phyloP scores from a whole-genome alignment of 2,113 vertebrate species.

The Cottus gobio region DNA sequence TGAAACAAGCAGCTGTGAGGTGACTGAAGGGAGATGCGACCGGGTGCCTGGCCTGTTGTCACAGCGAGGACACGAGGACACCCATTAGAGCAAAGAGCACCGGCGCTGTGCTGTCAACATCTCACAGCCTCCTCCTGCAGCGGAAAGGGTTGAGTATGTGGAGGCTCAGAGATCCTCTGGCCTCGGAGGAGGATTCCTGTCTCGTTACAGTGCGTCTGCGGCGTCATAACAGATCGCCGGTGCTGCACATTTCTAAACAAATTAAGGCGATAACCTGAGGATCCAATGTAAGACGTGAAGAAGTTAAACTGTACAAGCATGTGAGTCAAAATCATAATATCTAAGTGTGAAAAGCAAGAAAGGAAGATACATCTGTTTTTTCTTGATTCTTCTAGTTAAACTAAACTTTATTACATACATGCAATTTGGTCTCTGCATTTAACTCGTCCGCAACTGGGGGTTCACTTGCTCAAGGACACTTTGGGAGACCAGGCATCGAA shows the following conservation, averaged over 20 bases:
- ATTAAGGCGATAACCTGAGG: neutral
- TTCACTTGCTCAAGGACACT: no score
- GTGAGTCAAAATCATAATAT: neutral
- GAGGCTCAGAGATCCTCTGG: neutral
- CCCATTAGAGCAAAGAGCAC: conserved; percentile 29
- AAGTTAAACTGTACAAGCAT: neutral
- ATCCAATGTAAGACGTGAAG: neutral
- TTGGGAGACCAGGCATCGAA: no score
- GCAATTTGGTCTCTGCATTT: no score
- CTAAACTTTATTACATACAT: no score
- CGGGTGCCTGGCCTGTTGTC: conserved; percentile 34
- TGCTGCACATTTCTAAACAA: neutral
- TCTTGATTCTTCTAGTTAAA: neutral
- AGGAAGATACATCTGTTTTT: neutral
- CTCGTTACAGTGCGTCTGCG: neutral
- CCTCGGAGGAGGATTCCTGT: neutral
- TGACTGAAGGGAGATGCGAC: conserved; percentile 12
- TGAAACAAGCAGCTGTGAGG: conserved; percentile 14
- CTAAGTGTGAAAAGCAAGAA: neutral
- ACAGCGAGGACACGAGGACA: conserved; percentile 35
- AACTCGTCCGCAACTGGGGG: no score
- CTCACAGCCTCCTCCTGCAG: conserved; percentile 32
- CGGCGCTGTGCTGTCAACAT: conserved; percentile 36
- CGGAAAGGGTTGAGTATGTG: neutral
- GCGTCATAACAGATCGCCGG: neutral